These are phyloP conservation scores for Varecia variegata DNA, from an alignment of 2,797 vertebrate species.

Conservation along the genomic window DNA sequence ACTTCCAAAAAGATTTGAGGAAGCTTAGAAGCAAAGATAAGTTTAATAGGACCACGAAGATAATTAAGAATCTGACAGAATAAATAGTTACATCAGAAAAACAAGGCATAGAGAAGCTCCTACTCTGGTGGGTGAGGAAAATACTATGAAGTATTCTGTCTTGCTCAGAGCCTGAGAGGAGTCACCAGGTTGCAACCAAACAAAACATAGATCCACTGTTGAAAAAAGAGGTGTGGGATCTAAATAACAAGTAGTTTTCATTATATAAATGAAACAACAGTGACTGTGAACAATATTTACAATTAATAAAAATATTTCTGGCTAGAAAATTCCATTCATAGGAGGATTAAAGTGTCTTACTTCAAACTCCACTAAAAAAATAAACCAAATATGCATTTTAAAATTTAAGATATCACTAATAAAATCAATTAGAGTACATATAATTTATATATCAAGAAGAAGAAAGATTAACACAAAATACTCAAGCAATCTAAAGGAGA, in stretches of 20 bases:
- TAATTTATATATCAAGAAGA: background rate
- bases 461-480: background rate
- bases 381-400: background rate
- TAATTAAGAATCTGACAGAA: background rate
- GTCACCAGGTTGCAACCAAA: background rate
- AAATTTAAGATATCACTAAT: background rate
- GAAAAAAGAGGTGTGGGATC: background rate
- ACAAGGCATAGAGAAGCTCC: background rate
- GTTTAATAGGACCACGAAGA: background rate
- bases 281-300: background rate
- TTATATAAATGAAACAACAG: background rate
- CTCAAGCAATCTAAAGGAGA: background rate
- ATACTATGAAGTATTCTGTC: background rate
- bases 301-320: conserved; percentile 26
- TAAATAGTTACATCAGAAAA: background rate
- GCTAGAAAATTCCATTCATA: background rate
- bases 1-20: background rate
- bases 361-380: conserved; percentile 12
- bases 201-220: background rate
- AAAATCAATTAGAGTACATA: background rate
- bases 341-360: background rate
- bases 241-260: background rate
- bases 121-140: background rate
- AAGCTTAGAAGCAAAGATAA: background rate
- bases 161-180: background rate